Percentiles rank a stretch among this genome's conserved stretches.
phyloP scores from a whole-genome alignment of 2,888 invertebrate species.

The Pheosia gnoma region DNA sequence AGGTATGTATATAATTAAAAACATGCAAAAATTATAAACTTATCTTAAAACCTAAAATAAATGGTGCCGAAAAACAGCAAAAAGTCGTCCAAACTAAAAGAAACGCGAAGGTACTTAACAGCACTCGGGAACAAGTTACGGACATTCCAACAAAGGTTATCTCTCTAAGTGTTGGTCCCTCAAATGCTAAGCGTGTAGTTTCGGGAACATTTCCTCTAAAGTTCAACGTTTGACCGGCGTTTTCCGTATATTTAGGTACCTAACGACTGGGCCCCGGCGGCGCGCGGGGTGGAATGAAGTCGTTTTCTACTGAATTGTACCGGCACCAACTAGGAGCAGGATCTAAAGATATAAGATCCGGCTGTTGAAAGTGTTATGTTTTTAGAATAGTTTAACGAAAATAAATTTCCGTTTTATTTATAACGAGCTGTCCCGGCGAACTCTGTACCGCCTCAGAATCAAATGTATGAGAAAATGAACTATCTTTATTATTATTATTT shows the following conservation, averaged over 20 bases:
- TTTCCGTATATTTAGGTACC: slow-evolving; percentile 49
- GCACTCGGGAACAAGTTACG: slow-evolving; percentile 30
- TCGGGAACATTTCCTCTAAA: slow-evolving; percentile 53
- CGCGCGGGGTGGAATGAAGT: slow-evolving; percentile 49
- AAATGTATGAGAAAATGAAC: too few species aligned
- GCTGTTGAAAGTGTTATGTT: background rate
- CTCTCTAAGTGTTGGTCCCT: slow-evolving; percentile 42
- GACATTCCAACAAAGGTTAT: slow-evolving; percentile 51
- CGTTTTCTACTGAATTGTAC: slow-evolving; percentile 38
- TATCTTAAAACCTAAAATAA: too few species aligned
- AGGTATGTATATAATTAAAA: background rate
- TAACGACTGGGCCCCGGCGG: slow-evolving; percentile 47
- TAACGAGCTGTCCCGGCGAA: too few species aligned
- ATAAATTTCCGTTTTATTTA: background rate
- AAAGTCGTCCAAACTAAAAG: slow-evolving; percentile 14
- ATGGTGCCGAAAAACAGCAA: background rate
- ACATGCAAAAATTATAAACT: background rate
- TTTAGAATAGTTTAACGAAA: background rate
- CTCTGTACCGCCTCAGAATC: too few species aligned
- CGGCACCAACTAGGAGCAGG: background rate
- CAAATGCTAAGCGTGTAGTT: slow-evolving; percentile 50
- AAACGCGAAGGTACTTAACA: slow-evolving; percentile 22
- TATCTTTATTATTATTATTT: too few species aligned
- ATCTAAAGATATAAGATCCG: background rate
- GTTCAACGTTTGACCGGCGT: slow-evolving; percentile 52